These are phyloP conservation scores for Acromyrmex charruanus DNA, from an alignment of 1,140 invertebrate species.

Conservation along the genomic window DNA sequence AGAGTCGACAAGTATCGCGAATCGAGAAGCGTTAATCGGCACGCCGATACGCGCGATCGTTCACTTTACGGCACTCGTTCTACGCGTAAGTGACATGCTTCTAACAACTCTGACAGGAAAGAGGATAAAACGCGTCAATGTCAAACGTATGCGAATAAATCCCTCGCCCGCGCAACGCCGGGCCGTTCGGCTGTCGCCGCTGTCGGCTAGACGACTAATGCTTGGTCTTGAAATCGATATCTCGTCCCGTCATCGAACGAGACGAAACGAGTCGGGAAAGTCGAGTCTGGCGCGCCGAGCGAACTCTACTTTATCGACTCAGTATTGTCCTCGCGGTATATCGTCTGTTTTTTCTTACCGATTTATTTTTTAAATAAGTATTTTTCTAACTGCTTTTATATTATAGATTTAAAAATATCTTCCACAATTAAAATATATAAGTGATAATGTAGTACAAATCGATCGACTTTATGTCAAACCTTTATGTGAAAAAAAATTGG, in stretches of 20 bases:
- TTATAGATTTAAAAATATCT: no score
- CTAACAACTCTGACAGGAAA: slow-evolving; percentile 37
- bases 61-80: slow-evolving; percentile 26
- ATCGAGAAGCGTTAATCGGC: neutral
- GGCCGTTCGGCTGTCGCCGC: neutral
- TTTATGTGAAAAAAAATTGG: no score
- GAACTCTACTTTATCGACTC: slow-evolving; percentile 55
- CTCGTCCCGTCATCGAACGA: slow-evolving; percentile 44
- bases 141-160: slow-evolving; percentile 42
- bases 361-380: no score
- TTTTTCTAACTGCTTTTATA: no score
- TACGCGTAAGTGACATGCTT: slow-evolving; percentile 46
- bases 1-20: neutral
- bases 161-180: slow-evolving; percentile 45
- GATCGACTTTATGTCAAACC: no score
- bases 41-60: slow-evolving; percentile 1
- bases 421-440: no score
- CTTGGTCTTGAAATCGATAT: slow-evolving; percentile 65
- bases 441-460: no score
- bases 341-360: neutral
- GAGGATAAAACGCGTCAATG: slow-evolving; percentile 8
- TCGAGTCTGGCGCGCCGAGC: neutral
- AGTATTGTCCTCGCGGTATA: neutral
- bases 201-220: no score
- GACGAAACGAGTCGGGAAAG: slow-evolving; percentile 8